Evolutionary conservation across 2,113 vertebrate genomes (phyloP).

Genomic region (Ranitomeya variabilis): DNA sequence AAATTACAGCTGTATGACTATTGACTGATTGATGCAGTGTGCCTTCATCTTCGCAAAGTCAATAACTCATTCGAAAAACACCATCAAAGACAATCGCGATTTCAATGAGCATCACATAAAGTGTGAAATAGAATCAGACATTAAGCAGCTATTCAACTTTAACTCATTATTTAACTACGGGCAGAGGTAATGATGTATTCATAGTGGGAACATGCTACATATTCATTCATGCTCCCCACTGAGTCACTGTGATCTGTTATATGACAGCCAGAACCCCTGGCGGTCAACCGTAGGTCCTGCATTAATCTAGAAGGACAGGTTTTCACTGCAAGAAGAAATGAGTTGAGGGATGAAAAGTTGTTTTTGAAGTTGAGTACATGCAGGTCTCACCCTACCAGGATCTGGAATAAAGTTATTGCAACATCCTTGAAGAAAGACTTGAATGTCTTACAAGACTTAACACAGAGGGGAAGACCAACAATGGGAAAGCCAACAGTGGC

Average conservation of each 20-base stretch:
- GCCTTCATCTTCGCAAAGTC: slow-evolving; percentile 16
- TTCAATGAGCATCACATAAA: slow-evolving; percentile 49
- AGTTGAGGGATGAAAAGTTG: neutral
- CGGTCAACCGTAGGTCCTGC: slow-evolving; percentile 4
- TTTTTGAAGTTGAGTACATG: neutral
- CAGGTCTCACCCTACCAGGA: neutral
- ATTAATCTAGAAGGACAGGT: neutral
- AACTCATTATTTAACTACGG: slow-evolving; percentile 44
- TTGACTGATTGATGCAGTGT: slow-evolving; percentile 26
- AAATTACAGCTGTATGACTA: slow-evolving; percentile 23
- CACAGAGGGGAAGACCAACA: neutral
- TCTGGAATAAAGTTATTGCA: neutral
- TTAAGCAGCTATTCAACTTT: slow-evolving; percentile 47
- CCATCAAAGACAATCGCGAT: slow-evolving; percentile 44
- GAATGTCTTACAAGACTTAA: neutral
- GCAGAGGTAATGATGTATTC: slow-evolving; percentile 27
- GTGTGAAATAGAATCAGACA: slow-evolving; percentile 45
- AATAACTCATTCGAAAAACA: slow-evolving; percentile 40
- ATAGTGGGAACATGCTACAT: slow-evolving; percentile 9
- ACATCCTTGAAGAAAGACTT: neutral
- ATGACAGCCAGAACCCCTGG: slow-evolving; percentile 4
- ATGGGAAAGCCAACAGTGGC: neutral
- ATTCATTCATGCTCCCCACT: slow-evolving; percentile 18
- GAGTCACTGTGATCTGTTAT: neutral
- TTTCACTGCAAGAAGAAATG: neutral